phyloP scores from a whole-genome alignment of 2,113 vertebrate species.

The Trematomus loennbergii region DNA sequence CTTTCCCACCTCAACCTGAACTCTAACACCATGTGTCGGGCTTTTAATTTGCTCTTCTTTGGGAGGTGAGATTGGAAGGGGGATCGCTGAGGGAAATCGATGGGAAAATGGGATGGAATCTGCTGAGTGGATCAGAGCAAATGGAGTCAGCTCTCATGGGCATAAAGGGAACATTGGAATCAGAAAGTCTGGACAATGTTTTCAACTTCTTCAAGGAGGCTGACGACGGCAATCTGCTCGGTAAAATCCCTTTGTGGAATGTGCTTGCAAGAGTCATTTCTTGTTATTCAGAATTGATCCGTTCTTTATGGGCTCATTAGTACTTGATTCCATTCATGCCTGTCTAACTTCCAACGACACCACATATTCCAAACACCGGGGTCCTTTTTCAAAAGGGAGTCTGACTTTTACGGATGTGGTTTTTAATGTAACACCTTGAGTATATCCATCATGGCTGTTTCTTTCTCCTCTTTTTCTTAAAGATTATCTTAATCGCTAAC shows the following conservation, averaged over 20 bases:
- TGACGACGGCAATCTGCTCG: constrained; percentile 67
- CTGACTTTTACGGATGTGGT: constrained; percentile 38
- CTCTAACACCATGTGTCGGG: constrained; percentile 52
- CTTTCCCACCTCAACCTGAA: constrained; percentile 42
- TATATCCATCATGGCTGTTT: neutral
- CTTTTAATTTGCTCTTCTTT: constrained; percentile 76
- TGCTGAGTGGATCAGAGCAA: constrained; percentile 78
- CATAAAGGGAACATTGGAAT: constrained; percentile 68
- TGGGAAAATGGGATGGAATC: constrained; percentile 77
- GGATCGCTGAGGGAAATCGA: constrained; percentile 73
- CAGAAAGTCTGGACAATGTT: constrained; percentile 80
- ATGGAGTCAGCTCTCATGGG: constrained; percentile 74
- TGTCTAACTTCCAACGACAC: constrained; percentile 26
- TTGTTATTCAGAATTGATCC: constrained; percentile 69
- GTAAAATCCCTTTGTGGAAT: constrained; percentile 57
- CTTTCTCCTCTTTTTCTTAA: neutral
- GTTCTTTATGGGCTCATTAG: constrained; percentile 58
- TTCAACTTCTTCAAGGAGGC: constrained; percentile 68
- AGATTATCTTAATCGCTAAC: constrained; percentile 14
- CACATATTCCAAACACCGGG: constrained; percentile 55
- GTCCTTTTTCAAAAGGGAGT: constrained; percentile 45
- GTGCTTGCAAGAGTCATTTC: constrained; percentile 69
- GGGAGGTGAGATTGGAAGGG: constrained; percentile 69
- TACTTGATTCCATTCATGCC: constrained; percentile 34
- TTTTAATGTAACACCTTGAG: constrained; percentile 34